A percentile compares a stretch with the other conserved stretches of the same genome.
Evolutionary conservation across 2,797 vertebrate species (phyloP).

Genomic region (Tapera naevia): DNA sequence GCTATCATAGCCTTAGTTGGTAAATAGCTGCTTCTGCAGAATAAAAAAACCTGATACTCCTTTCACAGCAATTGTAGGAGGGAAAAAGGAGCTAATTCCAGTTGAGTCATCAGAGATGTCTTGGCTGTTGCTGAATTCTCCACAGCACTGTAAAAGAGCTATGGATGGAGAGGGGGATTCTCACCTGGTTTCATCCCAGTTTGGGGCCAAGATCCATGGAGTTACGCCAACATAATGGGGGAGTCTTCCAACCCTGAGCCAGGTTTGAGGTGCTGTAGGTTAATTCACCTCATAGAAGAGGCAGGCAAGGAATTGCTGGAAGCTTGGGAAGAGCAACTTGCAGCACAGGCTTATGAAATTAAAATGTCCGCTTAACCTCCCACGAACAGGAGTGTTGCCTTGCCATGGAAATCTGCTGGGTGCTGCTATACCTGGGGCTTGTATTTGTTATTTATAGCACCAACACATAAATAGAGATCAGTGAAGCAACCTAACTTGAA

Average conservation of each 20-base stretch:
- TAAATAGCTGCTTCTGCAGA: not conserved
- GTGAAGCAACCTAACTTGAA: not conserved
- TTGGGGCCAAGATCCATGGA: not conserved
- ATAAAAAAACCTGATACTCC: not conserved
- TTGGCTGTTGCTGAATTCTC: not conserved
- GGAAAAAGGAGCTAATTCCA: not conserved
- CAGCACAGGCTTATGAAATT: not conserved
- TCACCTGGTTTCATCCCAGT: not conserved
- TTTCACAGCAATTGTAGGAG: not conserved
- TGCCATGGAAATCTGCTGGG: rapidly evolving
- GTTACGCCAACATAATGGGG: rapidly evolving
- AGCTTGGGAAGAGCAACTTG: not conserved
- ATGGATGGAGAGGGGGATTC: rapidly evolving
- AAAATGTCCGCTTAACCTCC: not conserved
- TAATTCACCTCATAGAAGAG: not conserved
- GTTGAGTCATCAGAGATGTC: not conserved
- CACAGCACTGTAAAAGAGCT: rapidly evolving
- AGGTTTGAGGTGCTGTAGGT: not conserved
- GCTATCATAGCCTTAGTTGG: not conserved
- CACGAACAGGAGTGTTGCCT: rapidly evolving
- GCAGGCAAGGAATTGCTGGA: not conserved
- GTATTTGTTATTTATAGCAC: not conserved
- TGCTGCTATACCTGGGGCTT: too few relatives aligned
- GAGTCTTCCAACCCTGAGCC: not conserved
- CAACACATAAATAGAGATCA: not conserved